A percentile compares a stretch with the other conserved stretches of the same genome.
Evolutionary conservation across 2,113 vertebrate species (phyloP).

Genomic region (Poeciliopsis occidentalis): DNA sequence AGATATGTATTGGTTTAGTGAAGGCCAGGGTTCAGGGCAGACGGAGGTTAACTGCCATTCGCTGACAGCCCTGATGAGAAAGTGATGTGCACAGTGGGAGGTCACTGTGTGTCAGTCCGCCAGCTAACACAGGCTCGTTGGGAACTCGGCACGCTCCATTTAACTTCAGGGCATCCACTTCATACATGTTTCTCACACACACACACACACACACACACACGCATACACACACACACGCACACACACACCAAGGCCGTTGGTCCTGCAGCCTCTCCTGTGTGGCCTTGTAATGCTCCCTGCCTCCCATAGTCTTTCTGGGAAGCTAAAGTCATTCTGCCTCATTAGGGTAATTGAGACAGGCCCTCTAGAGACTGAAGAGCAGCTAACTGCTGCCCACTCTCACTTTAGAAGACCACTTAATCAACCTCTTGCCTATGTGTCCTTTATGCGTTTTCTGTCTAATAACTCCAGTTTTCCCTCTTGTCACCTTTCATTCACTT

Average conservation of each 20-base stretch:
- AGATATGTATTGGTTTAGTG: slow-evolving; percentile 57
- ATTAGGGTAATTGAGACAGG: slow-evolving; percentile 80
- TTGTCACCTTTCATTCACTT: slow-evolving; percentile 31
- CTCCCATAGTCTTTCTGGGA: slow-evolving; percentile 44
- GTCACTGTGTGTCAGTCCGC: slow-evolving; percentile 60
- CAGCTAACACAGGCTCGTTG: slow-evolving; percentile 70
- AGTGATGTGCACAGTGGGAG: slow-evolving; percentile 63
- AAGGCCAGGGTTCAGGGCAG: slow-evolving; percentile 65
- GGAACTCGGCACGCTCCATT: slow-evolving; percentile 68
- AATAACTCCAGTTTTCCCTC: slow-evolving; percentile 30
- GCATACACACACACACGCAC: not conserved
- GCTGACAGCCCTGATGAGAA: slow-evolving; percentile 64
- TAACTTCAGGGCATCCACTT: slow-evolving; percentile 64
- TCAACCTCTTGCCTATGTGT: slow-evolving; percentile 59
- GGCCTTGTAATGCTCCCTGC: slow-evolving; percentile 47
- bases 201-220: not conserved
- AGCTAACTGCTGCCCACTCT: slow-evolving; percentile 67
- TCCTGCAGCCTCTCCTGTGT: slow-evolving; percentile 19
- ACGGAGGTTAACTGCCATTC: slow-evolving; percentile 64
- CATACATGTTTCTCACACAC: not conserved
- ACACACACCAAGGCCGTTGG: slow-evolving; percentile 7
- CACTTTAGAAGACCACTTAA: slow-evolving; percentile 72
- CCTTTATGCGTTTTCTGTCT: slow-evolving; percentile 51
- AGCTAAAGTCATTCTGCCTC: slow-evolving; percentile 68
- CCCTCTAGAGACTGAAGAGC: slow-evolving; percentile 72